A percentile compares a stretch with the other conserved stretches of the same genome.
Evolutionary conservation across 2,113 vertebrate species (phyloP).

Genomic region (Fregata magnificens): DNA sequence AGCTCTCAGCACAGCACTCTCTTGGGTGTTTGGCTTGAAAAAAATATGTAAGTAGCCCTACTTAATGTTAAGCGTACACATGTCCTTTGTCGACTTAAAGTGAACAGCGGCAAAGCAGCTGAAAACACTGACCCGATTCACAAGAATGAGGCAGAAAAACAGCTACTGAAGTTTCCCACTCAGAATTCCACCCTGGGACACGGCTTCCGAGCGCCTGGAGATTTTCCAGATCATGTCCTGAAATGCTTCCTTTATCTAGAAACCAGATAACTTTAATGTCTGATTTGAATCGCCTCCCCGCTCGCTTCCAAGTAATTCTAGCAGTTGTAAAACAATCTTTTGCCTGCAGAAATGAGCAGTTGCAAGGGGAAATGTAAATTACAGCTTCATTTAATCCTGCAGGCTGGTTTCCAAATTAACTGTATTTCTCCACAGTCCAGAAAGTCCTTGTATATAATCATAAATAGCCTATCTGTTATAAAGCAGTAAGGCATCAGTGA

Average conservation of each 20-base stretch:
- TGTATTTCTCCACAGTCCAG: not conserved
- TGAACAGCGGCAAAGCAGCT: constrained; percentile 12
- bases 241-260: not conserved
- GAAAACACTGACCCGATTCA: constrained; percentile 23
- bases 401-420: not conserved
- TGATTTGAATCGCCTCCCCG: not conserved
- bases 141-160: not conserved
- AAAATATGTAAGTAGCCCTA: not conserved
- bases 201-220: not conserved
- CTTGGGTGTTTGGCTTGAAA: not conserved
- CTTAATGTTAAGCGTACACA: constrained; percentile 25
- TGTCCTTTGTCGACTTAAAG: constrained; percentile 28
- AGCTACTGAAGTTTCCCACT: not conserved
- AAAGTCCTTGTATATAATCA: not conserved
- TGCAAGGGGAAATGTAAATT: not conserved
- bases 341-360: not conserved
- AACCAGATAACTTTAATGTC: not conserved
- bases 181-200: not conserved
- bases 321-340: not conserved
- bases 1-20: not conserved
- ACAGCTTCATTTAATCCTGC: not conserved
- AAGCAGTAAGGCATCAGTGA: not conserved
- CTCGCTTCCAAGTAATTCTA: not conserved
- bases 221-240: not conserved
- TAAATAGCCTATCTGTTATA: not conserved